Conservation (phyloP, 1,140 invertebrate genomes). For the Drosophila lini region DNA sequence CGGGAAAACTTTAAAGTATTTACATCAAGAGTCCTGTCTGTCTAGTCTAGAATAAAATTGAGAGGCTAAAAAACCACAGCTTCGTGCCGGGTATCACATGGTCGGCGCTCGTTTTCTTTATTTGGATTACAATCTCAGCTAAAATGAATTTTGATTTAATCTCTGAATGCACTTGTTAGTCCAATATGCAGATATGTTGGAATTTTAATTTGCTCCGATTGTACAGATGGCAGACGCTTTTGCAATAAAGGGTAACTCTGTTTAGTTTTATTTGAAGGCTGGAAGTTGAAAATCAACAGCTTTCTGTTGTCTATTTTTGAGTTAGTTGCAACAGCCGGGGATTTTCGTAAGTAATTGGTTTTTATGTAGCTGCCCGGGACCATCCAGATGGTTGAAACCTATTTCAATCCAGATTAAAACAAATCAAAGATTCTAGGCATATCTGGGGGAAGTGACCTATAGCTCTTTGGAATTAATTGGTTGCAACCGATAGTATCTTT, state of each 20-base stretch:
- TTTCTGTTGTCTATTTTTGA: constrained; percentile 45
- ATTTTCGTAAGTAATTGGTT: constrained; percentile 68
- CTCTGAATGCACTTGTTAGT: constrained; percentile 45
- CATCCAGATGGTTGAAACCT: constrained; percentile 23
- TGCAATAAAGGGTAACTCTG: constrained; percentile 8
- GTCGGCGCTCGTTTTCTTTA: constrained; percentile 28
- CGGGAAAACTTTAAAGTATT: constrained; percentile 1
- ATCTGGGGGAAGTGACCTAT: too few relatives aligned
- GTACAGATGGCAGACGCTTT: constrained; percentile 24
- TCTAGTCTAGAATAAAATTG: neutral
- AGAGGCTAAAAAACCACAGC: neutral
- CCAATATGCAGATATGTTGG: constrained; percentile 67
- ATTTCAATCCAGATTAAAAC: neutral
- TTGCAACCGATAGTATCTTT: neutral
- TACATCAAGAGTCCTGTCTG: neutral
- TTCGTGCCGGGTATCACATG: constrained; percentile 9
- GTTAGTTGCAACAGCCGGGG: constrained; percentile 45
- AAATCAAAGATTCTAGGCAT: neutral
- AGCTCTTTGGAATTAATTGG: too few relatives aligned
- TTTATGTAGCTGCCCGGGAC: constrained; percentile 67
- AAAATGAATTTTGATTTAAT: constrained; percentile 75
- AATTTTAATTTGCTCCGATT: constrained; percentile 72
- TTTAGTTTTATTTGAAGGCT: constrained; percentile 54
- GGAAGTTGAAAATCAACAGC: constrained; percentile 65
- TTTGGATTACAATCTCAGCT: constrained; percentile 71